Evolutionary conservation across 1,140 invertebrate genomes (phyloP).

Genomic region (Drosophila sechellia): DNA sequence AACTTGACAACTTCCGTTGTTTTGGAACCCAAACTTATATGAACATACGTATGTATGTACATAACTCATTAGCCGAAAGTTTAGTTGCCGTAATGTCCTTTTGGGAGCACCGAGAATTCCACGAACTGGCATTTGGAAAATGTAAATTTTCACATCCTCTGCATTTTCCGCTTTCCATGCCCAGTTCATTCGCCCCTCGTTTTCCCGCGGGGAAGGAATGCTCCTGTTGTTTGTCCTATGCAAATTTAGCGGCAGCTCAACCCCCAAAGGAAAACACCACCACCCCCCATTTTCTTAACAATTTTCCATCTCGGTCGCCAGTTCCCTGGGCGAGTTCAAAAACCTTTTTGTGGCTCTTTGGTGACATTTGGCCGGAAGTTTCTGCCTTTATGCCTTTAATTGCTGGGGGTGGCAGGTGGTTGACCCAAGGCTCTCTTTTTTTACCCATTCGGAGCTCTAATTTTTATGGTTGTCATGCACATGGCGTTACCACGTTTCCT

Average conservation of each 20-base stretch:
- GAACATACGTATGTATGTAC: too few species aligned
- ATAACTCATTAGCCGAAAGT: not conserved
- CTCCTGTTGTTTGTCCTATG: constrained; percentile 58
- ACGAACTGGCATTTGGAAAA: constrained; percentile 17
- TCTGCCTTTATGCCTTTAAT: constrained; percentile 58
- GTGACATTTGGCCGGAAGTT: constrained; percentile 76
- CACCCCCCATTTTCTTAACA: not conserved
- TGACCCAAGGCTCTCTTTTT: not conserved
- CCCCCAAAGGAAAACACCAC: not conserved
- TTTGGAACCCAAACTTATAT: not conserved
- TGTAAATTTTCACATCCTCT: constrained; percentile 13
- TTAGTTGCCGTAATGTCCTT: not conserved
- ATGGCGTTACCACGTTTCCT: constrained; percentile 61
- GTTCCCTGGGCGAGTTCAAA: constrained; percentile 56
- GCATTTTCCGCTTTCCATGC: constrained; percentile 13
- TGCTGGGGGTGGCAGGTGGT: constrained; percentile 43
- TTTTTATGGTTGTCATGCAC: constrained; percentile 58
- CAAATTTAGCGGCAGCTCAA: constrained; percentile 51
- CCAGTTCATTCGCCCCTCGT: constrained; percentile 52
- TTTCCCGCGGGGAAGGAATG: constrained; percentile 9
- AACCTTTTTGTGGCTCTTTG: constrained; percentile 67
- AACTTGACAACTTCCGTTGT: not conserved
- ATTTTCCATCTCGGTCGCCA: constrained; percentile 1
- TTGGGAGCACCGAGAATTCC: constrained; percentile 13
- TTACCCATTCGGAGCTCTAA: not conserved